These are phyloP conservation scores for Hippolais icterina DNA, from an alignment of 2,113 vertebrate genomes.

Conservation along the genomic window DNA sequence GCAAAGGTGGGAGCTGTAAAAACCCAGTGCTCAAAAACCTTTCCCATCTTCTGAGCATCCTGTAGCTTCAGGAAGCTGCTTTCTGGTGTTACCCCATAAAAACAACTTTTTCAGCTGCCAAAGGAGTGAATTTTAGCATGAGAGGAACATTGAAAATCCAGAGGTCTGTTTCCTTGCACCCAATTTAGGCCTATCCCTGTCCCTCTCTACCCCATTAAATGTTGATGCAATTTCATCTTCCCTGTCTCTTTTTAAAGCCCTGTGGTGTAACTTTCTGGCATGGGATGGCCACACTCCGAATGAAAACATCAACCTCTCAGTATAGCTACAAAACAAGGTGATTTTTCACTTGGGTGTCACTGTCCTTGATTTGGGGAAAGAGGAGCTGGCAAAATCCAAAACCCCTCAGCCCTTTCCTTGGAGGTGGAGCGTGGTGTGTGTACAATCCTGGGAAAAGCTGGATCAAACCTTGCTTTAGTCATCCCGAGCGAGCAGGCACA, in stretches of 20 bases:
- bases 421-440: not conserved
- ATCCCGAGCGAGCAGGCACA: not conserved
- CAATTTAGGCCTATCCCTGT: not conserved
- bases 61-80: not conserved
- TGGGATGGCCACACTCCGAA: no score
- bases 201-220: not conserved
- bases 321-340: not conserved
- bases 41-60: not conserved
- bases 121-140: not conserved
- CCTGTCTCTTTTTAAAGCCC: not conserved
- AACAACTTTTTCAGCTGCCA: not conserved
- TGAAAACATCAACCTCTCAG: not conserved
- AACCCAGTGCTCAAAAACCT: not conserved
- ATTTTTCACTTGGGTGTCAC: not conserved
- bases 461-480: not conserved
- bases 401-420: not conserved
- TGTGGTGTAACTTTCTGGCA: not conserved
- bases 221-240: not conserved
- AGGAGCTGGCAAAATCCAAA: not conserved
- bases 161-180: not conserved
- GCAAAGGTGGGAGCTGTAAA: not conserved
- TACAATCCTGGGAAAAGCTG: not conserved
- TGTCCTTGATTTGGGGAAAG: not conserved
- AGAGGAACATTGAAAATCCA: rapidly evolving
- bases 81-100: not conserved